Conservation (phyloP, 1,140 invertebrate genomes). For the Zeugodacus cucurbitae region DNA sequence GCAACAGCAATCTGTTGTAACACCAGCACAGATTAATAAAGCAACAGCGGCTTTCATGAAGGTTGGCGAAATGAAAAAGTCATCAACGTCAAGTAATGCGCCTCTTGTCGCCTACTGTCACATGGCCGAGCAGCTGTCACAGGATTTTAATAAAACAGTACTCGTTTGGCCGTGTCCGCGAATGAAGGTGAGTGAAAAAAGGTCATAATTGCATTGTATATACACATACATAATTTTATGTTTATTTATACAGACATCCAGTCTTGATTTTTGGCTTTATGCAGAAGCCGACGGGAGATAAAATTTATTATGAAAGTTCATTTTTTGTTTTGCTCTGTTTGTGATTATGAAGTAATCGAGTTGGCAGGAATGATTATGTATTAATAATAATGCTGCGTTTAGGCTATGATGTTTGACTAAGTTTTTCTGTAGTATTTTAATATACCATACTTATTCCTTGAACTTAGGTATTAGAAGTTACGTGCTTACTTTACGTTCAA, state of each 20-base stretch:
- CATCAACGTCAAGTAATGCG: constrained; percentile 47
- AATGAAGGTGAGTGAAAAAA: constrained; percentile 62
- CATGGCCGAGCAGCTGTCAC: constrained; percentile 56
- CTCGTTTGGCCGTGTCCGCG: constrained; percentile 63
- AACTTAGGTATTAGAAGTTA: too few species aligned
- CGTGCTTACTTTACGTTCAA: too few species aligned
- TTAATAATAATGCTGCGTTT: too few species aligned
- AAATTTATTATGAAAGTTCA: not conserved
- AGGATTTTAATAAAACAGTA: constrained; percentile 61
- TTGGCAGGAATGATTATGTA: too few species aligned
- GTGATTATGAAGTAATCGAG: not conserved
- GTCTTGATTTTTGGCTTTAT: too few species aligned
- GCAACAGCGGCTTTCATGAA: constrained; percentile 16
- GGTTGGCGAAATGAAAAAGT: constrained; percentile 35
- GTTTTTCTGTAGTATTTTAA: too few species aligned
- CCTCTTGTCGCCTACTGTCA: constrained; percentile 55
- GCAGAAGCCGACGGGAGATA: too few species aligned
- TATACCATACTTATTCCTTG: too few species aligned
- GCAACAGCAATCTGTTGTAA: constrained; percentile 43
- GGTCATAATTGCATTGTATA: not conserved
- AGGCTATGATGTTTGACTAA: too few species aligned
- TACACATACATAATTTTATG: not conserved
- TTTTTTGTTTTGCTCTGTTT: constrained; percentile 47
- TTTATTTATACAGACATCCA: constrained; percentile 19
- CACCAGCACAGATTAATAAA: constrained; percentile 36